Conservation (phyloP, 2,797 vertebrate genomes). For the Pelochelys cantorii region DNA sequence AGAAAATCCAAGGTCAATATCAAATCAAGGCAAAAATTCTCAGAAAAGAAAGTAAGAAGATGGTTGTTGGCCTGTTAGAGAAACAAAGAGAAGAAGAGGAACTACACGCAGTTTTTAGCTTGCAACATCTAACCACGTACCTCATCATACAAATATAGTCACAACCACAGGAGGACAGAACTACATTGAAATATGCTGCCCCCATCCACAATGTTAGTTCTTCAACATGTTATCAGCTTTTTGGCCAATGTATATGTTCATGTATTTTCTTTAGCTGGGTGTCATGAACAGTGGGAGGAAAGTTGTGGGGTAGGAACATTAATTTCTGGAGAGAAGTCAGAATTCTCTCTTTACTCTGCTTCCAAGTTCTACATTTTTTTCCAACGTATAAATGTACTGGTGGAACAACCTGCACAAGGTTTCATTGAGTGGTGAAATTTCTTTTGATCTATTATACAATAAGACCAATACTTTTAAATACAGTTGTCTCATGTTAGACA, state of each 20-base stretch:
- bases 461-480: background rate
- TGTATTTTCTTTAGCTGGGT: background rate
- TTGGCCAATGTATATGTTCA: conserved; percentile 30
- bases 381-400: conserved; percentile 16
- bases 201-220: background rate
- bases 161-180: fast-evolving
- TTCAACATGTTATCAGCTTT: background rate
- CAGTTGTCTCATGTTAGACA: background rate
- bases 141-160: background rate
- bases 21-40: background rate
- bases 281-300: background rate
- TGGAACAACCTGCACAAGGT: conserved; percentile 7
- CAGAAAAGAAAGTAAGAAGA: conserved; percentile 21
- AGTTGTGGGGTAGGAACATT: background rate
- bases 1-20: background rate
- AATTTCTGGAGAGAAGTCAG: conserved; percentile 15
- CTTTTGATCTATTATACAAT: conserved; percentile 47
- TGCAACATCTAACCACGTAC: background rate
- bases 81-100: background rate
- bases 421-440: conserved; percentile 60
- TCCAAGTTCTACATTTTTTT: conserved; percentile 36
- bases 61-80: fast-evolving
- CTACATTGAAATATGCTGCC: background rate
- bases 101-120: background rate
- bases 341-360: conserved; percentile 16